phyloP scores from a whole-genome alignment of 2,113 vertebrate genomes.

The Neogobius melanostomus region DNA sequence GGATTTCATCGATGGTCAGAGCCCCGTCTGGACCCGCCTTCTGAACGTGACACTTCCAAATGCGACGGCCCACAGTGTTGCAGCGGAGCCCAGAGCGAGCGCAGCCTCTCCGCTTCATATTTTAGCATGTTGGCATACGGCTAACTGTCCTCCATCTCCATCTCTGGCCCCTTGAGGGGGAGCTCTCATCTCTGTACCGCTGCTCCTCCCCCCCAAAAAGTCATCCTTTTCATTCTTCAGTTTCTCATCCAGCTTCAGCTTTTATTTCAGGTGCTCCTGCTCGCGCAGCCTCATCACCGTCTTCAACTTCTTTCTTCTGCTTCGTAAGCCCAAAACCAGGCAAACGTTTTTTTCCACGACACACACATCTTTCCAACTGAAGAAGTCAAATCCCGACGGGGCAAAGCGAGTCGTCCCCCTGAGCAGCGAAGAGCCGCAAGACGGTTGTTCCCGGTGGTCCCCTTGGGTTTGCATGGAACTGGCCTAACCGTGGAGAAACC shows the following conservation, averaged over 20 bases:
- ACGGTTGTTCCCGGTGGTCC: slow-evolving; percentile 69
- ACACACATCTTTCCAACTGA: background rate
- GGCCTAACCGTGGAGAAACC: slow-evolving; percentile 94
- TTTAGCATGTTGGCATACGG: slow-evolving; percentile 51
- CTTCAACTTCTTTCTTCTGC: background rate
- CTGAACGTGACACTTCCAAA: background rate
- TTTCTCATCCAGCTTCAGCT: background rate
- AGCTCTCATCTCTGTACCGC: slow-evolving; percentile 12
- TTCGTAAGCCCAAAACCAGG: background rate
- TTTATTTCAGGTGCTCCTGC: background rate
- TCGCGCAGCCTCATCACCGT: background rate
- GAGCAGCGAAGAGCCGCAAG: slow-evolving; percentile 12
- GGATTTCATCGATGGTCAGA: background rate
- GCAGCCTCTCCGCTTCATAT: background rate
- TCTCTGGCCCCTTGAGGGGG: slow-evolving; percentile 67
- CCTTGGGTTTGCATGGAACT: slow-evolving; percentile 83
- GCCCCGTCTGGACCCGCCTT: background rate
- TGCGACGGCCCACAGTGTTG: slow-evolving; percentile 3
- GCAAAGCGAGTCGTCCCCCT: background rate
- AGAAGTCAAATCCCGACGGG: background rate
- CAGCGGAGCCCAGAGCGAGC: slow-evolving; percentile 41
- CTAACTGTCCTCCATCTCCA: slow-evolving; percentile 30
- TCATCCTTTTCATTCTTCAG: slow-evolving; percentile 19
- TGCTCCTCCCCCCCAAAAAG: slow-evolving; percentile 1
- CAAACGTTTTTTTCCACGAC: background rate